These are phyloP conservation scores for Myotis pilosus DNA, from an alignment of 2,797 vertebrate genomes.

Conservation along the genomic window DNA sequence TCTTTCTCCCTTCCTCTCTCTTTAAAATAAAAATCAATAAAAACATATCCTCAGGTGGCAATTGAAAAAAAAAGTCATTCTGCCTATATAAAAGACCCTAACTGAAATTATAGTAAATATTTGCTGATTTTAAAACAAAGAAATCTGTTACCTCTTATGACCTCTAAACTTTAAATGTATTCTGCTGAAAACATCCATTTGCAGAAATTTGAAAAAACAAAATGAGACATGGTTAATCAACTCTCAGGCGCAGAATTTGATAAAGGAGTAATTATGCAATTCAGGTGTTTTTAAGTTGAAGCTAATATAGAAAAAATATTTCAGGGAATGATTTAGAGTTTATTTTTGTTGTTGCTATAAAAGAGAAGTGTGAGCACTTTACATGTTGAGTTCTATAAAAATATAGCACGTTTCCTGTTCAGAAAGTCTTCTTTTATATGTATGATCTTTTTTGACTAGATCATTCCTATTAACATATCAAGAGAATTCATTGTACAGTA, in stretches of 20 bases:
- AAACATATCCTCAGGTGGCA: neutral
- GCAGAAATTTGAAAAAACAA: conserved; percentile 36
- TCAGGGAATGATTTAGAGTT: neutral
- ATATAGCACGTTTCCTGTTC: neutral
- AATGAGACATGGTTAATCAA: conserved; percentile 58
- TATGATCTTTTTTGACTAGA: neutral
- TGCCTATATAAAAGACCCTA: neutral
- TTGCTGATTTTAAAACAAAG: conserved; percentile 65
- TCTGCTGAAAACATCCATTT: neutral
- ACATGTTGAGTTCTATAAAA: conserved; percentile 43
- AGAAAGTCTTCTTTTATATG: neutral
- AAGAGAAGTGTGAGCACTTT: neutral
- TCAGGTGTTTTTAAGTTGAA: conserved; percentile 45
- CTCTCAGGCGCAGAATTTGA: conserved; percentile 31
- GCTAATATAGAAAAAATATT: conserved; percentile 38
- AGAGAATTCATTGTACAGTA: neutral
- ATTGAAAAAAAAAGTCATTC: neutral
- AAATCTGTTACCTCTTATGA: conserved; percentile 32
- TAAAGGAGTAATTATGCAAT: conserved; percentile 43
- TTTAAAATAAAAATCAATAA: neutral
- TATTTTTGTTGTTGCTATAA: neutral
- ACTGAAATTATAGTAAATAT: conserved; percentile 46
- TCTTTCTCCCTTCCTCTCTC: neutral
- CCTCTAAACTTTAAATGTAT: conserved; percentile 5
- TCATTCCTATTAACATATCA: neutral